Evolutionary conservation across 2,888 invertebrate species (phyloP), one percentile per base, ranked within the genome.

Genomic region (Aleiodes leptofemur): DNA sequence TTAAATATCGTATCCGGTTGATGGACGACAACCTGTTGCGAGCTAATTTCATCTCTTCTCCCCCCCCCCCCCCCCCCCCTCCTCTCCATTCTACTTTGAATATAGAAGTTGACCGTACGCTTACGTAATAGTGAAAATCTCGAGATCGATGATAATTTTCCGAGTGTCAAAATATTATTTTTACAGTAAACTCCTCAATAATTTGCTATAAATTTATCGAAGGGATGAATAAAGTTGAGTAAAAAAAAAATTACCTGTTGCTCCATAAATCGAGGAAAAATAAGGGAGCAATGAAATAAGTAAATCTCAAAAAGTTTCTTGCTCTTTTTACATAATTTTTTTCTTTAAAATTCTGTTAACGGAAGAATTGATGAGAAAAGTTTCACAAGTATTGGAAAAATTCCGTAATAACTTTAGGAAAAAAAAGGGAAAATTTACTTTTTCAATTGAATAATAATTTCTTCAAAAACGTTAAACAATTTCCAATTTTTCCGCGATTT

Each of bases 1-100:
- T 59, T 34, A 34, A 59, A 59, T 59, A 6, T 57, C 29, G 11
- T n/a, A 59, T 59, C n/a, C 14, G 50, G 29, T 50, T 34, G 51
- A 66, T 53, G 55, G 53, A 72, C 38, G 69, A 77, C 79, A 73
- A 80, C 80, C 80, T 80, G 80, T 80, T 80, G 80, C 78, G 11
- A 76, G 48, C 75, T 78, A 75, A 78, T 74, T 79, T 68, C 48
- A 51, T 68, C 59, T 72, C 16, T 48, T 72, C 72, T 11, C n/a
- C 34, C 51, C 34, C 72, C 51, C 69, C 69, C 56, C 61, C 72
- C 14, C n/a, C 34, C 51, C 34, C 72, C 51, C 69, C 69, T 51
- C 61, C 51, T 51, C 55, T 66, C 64, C 76, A 14, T n/a, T 7
- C 14, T 23, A 14, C 43, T 23, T 64, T 48, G 48, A 64, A 64